Conservation (phyloP, 1,140 invertebrate genomes). For the Cotesia glomerata region DNA sequence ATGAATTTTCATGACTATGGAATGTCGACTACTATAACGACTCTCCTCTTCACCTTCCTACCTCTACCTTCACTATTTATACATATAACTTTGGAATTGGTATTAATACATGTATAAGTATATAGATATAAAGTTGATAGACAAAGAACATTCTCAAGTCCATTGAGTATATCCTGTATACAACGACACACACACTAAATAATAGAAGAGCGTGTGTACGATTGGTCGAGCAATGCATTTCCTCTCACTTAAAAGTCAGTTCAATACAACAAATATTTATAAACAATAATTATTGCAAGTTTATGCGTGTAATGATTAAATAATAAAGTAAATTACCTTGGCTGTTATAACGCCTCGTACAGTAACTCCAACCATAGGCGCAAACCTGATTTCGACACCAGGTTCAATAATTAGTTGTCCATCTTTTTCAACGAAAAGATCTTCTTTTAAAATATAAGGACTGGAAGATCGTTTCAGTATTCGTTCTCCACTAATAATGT, state of each 20-base stretch:
- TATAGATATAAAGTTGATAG: conserved; percentile 21
- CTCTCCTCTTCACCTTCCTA: conserved; percentile 3
- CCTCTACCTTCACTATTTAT: not conserved
- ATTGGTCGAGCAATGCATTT: not conserved
- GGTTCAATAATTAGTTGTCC: conserved; percentile 82
- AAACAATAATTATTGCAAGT: not conserved
- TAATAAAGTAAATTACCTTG: conserved; percentile 69
- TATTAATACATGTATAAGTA: not conserved
- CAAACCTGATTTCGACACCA: conserved; percentile 84
- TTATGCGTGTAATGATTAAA: too few species aligned
- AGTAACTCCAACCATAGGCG: conserved; percentile 88
- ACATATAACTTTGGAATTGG: too few species aligned
- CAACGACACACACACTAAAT: not conserved
- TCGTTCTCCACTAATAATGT: conserved; percentile 63
- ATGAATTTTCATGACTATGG: too few species aligned
- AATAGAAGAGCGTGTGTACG: too few species aligned
- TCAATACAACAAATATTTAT: not conserved
- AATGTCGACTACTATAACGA: too few species aligned
- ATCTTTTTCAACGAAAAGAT: conserved; percentile 78
- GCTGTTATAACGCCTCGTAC: conserved; percentile 85
- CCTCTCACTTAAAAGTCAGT: not conserved
- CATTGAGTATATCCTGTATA: not conserved
- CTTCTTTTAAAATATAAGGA: conserved; percentile 80
- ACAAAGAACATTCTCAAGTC: conserved; percentile 50
- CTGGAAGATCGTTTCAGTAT: conserved; percentile 66